Conservation (phyloP, 2,888 invertebrate genomes). For the Apotomis capreana region DNA sequence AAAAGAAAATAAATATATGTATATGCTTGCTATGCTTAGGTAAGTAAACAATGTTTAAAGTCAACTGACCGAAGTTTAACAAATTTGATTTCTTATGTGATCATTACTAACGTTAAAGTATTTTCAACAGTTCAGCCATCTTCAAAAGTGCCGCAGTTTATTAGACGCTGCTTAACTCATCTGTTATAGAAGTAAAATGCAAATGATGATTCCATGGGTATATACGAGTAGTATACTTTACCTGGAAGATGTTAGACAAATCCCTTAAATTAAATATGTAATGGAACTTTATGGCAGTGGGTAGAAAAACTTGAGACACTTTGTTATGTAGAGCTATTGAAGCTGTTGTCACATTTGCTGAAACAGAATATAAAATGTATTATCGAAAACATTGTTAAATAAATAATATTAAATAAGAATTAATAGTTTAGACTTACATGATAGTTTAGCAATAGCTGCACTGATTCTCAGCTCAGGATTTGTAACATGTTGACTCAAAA, state of each 20-base stretch:
- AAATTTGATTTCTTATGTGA: too few species aligned
- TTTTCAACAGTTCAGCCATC: too few species aligned
- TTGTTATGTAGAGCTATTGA: slow-evolving; percentile 94
- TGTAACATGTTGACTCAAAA: slow-evolving; percentile 92
- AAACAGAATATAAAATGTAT: slow-evolving; percentile 46
- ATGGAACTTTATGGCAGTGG: slow-evolving; percentile 98
- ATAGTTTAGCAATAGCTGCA: slow-evolving; percentile 86
- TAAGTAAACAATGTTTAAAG: too few species aligned
- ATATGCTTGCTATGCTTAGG: too few species aligned
- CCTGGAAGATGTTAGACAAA: slow-evolving; percentile 97
- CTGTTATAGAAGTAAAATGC: too few species aligned
- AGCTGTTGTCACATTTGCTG: slow-evolving; percentile 89
- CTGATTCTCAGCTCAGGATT: slow-evolving; percentile 92
- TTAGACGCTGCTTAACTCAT: too few species aligned
- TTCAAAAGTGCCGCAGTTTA: too few species aligned
- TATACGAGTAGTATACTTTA: slow-evolving; percentile 61
- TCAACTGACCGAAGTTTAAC: too few species aligned
- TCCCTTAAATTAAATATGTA: slow-evolving; percentile 98
- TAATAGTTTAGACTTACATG: slow-evolving; percentile 62
- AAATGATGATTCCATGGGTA: too few species aligned
- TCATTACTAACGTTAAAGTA: too few species aligned
- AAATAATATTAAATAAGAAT: slow-evolving; percentile 6
- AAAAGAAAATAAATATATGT: too few species aligned
- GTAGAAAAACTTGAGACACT: slow-evolving; percentile 93
- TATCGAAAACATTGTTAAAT: background rate